A percentile compares a stretch with the other conserved stretches of the same genome.
Conservation (phyloP, 1,140 invertebrate species). For the Ectropis grisescens region DNA sequence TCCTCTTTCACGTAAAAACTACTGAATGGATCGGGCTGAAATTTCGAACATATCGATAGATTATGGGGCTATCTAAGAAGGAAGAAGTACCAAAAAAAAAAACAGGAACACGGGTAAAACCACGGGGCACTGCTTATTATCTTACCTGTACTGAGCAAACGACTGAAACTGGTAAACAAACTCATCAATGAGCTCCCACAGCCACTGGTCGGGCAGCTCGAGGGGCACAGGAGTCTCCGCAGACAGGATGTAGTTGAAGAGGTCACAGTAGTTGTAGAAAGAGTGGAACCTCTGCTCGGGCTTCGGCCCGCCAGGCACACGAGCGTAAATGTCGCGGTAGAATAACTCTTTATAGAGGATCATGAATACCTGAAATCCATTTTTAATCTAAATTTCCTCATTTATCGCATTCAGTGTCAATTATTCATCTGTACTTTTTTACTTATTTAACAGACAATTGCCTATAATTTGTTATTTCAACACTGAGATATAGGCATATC, state of each 20-base stretch:
- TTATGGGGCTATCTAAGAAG: too few species aligned
- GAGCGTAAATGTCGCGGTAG: slow-evolving; percentile 96
- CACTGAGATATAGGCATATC: too few species aligned
- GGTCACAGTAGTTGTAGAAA: slow-evolving; percentile 98
- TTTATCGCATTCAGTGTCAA: too few species aligned
- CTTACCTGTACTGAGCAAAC: slow-evolving; percentile 91
- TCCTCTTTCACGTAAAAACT: too few species aligned
- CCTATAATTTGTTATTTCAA: too few species aligned
- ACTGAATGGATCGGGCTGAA: too few species aligned
- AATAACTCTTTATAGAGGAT: slow-evolving; percentile 98
- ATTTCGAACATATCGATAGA: too few species aligned
- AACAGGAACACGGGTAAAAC: too few species aligned
- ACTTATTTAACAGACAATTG: too few species aligned
- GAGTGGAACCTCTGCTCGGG: slow-evolving; percentile 94
- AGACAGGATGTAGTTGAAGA: slow-evolving; percentile 96
- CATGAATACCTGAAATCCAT: slow-evolving; percentile 81
- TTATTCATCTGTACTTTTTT: background rate
- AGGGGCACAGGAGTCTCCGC: slow-evolving; percentile 90
- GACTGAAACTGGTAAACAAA: slow-evolving; percentile 97
- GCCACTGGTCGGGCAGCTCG: slow-evolving; percentile 97
- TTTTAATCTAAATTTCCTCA: too few species aligned
- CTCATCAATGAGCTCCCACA: slow-evolving; percentile 99
- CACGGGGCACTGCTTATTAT: too few species aligned
- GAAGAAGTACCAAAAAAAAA: too few species aligned
- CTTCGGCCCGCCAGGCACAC: slow-evolving; percentile 86